Evolutionary conservation across 2,797 vertebrate species (phyloP).

Genomic region (Bradypodion pumilum): DNA sequence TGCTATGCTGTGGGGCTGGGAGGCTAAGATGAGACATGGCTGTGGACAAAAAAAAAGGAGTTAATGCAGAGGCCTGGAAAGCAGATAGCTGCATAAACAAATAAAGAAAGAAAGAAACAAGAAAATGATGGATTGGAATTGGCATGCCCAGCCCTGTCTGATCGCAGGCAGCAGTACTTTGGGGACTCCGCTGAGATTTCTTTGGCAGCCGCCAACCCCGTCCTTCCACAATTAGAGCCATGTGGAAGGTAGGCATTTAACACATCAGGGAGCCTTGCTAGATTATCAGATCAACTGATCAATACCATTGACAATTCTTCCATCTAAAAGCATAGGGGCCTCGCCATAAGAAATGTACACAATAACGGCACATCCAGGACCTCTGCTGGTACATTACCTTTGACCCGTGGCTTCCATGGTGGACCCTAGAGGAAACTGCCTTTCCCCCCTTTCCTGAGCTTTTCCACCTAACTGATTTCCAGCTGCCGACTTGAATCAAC

Average conservation of each 20-base stretch:
- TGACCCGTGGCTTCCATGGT: constrained; percentile 77
- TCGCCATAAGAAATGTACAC: constrained; percentile 68
- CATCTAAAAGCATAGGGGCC: constrained; percentile 81
- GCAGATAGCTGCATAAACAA: neutral
- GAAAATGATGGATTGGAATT: constrained; percentile 64
- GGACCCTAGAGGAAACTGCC: constrained; percentile 74
- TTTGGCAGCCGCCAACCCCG: constrained; percentile 45
- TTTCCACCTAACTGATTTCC: constrained; percentile 79
- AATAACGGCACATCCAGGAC: constrained; percentile 43
- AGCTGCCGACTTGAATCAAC: constrained; percentile 70
- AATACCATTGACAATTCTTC: constrained; percentile 88
- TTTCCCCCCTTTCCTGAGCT: constrained; percentile 72
- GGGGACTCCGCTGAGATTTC: constrained; percentile 65
- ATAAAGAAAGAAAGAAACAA: neutral
- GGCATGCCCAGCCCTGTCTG: constrained; percentile 61
- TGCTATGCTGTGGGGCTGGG: neutral
- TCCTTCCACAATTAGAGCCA: constrained; percentile 67
- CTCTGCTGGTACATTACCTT: constrained; percentile 78
- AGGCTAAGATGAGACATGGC: neutral
- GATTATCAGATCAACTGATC: constrained; percentile 88
- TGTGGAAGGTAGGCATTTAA: constrained; percentile 79
- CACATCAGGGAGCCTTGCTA: constrained; percentile 81
- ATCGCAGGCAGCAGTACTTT: constrained; percentile 38
- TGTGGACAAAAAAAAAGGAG: constrained; percentile 50
- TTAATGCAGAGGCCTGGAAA: constrained; percentile 36